phyloP scores from a whole-genome alignment of 1,140 invertebrate genomes.

The Saxidomus purpurata region DNA sequence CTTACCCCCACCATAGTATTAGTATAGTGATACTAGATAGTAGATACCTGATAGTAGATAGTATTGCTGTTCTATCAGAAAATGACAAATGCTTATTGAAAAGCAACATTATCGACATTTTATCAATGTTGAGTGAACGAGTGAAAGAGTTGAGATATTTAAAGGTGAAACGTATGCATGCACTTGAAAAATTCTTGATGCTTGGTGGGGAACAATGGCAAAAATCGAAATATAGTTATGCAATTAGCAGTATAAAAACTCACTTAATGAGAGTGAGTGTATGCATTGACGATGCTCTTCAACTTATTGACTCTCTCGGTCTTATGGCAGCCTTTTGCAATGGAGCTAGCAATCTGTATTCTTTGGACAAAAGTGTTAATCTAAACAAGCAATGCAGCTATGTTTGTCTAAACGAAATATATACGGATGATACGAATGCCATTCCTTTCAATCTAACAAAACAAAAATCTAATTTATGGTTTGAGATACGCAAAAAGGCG shows the following conservation, averaged over 20 bases:
- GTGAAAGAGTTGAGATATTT: not conserved
- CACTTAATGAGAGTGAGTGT: not conserved
- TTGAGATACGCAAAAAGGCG: not conserved
- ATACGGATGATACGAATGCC: not conserved
- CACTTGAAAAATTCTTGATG: not conserved
- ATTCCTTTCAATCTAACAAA: not conserved
- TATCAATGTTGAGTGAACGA: not conserved
- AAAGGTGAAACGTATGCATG: not conserved
- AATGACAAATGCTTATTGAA: not conserved
- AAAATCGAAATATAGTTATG: slow-evolving; percentile 7
- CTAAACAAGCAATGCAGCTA: not conserved
- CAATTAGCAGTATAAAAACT: slow-evolving; percentile 1
- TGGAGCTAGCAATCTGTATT: not conserved
- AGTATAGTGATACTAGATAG: too few relatives aligned
- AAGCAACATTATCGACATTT: not conserved
- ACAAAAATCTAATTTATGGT: not conserved
- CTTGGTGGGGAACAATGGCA: not conserved
- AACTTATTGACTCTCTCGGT: not conserved
- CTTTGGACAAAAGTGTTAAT: not conserved
- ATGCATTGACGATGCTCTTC: not conserved
- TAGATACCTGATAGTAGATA: too few relatives aligned
- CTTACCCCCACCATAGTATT: too few relatives aligned
- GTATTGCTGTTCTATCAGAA: not conserved
- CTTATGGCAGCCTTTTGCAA: not conserved
- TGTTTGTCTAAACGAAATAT: not conserved